Percentiles rank a stretch among this genome's conserved stretches.
These are phyloP conservation scores for Gastrophysa polygoni DNA, from an alignment of 2,888 invertebrate species.

Conservation along the genomic window DNA sequence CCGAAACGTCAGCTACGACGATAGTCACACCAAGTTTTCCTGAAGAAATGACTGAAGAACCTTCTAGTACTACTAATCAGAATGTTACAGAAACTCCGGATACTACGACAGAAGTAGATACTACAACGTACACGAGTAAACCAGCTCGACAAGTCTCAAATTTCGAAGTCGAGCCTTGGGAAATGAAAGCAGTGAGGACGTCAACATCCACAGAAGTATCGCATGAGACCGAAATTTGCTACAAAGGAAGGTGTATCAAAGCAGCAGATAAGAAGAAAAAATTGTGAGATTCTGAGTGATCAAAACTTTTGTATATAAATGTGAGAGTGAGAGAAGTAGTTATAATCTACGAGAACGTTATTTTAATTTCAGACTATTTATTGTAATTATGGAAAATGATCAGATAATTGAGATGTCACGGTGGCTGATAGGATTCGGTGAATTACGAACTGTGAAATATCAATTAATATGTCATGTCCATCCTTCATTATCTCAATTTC, in stretches of 20 bases:
- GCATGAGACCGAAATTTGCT: slow-evolving; percentile 88
- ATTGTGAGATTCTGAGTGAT: slow-evolving; percentile 8
- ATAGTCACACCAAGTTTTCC: slow-evolving; percentile 44
- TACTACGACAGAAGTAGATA: slow-evolving; percentile 25
- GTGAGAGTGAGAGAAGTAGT: not conserved
- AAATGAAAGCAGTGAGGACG: slow-evolving; percentile 68
- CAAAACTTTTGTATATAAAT: slow-evolving; percentile 5
- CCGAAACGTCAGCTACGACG: slow-evolving; percentile 35
- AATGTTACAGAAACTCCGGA: slow-evolving; percentile 33
- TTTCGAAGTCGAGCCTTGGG: slow-evolving; percentile 57
- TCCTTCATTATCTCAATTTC: not conserved
- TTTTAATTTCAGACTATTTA: slow-evolving; percentile 23
- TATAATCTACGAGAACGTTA: slow-evolving; percentile 12
- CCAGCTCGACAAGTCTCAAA: slow-evolving; percentile 19
- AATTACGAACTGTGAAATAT: not conserved
- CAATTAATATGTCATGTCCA: too few relatives aligned
- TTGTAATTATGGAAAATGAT: slow-evolving; percentile 7
- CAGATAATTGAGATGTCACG: not conserved
- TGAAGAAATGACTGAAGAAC: slow-evolving; percentile 45
- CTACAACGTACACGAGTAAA: slow-evolving; percentile 46
- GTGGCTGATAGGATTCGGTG: not conserved
- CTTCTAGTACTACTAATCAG: slow-evolving; percentile 31
- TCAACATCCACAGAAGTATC: slow-evolving; percentile 83
- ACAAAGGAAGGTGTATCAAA: slow-evolving; percentile 83
- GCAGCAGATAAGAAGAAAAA: slow-evolving; percentile 50